Conservation (phyloP, 2,797 vertebrate genomes). For the Neosilurus mollespiculum region DNA sequence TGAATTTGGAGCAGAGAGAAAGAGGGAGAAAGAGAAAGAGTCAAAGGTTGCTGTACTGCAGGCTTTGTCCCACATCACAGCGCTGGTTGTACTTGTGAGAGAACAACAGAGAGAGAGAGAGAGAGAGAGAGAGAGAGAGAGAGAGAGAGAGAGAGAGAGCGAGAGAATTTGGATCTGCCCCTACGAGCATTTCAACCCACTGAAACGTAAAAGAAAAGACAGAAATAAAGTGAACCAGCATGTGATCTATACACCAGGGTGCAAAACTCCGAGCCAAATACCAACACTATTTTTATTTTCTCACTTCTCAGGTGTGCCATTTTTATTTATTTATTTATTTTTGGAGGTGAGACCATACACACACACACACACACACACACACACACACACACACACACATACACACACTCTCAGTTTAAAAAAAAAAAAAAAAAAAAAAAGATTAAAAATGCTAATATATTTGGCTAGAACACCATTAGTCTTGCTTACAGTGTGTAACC, state of each 20-base stretch:
- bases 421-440: no score
- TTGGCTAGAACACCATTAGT: no score
- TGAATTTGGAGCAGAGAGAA: constrained; percentile 11
- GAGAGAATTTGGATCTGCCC: constrained; percentile 17
- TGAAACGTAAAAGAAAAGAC: background rate
- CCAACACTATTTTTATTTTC: constrained; percentile 19
- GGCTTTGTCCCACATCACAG: constrained; percentile 27
- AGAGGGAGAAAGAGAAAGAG: background rate
- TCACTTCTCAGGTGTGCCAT: background rate
- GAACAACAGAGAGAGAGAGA: background rate
- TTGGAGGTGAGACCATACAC: background rate
- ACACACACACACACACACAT: background rate
- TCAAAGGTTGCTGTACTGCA: constrained; percentile 12
- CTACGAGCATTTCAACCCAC: background rate
- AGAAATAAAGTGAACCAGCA: constrained; percentile 2
- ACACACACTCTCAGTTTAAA: background rate
- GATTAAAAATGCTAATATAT: no score
- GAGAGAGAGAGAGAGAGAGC: background rate
- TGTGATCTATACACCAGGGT: background rate
- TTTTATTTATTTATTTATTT: background rate
- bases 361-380: constrained; percentile 11
- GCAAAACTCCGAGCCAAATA: background rate
- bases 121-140: constrained; percentile 5
- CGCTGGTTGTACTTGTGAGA: background rate
- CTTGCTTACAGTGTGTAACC: no score